Conservation (phyloP, 2,888 invertebrate genomes). For the Cheilosia variabilis region DNA sequence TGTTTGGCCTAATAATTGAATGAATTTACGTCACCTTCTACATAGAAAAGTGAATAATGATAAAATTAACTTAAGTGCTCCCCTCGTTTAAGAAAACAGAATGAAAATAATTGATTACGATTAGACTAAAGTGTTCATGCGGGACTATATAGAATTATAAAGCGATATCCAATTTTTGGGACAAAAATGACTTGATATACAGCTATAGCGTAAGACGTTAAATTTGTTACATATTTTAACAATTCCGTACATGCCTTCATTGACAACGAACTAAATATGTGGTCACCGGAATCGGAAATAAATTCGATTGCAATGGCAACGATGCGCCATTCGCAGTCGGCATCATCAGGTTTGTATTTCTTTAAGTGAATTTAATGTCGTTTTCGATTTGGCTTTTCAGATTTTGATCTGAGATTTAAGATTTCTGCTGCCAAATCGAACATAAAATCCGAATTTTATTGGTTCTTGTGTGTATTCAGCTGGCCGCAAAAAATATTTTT, state of each 20-base stretch:
- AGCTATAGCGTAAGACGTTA: not conserved
- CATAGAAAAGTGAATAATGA: slow-evolving; percentile 11
- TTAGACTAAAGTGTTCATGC: not conserved
- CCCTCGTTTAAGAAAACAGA: not conserved
- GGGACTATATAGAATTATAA: not conserved
- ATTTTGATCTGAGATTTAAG: no score
- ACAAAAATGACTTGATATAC: slow-evolving; percentile 62
- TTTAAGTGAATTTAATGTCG: slow-evolving; percentile 7
- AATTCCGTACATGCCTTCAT: slow-evolving; percentile 26
- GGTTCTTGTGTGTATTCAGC: no score
- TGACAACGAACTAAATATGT: slow-evolving; percentile 84
- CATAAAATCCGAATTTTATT: no score
- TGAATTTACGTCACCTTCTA: not conserved
- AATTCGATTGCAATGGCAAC: slow-evolving; percentile 93
- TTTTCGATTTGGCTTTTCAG: no score
- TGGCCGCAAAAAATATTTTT: no score
- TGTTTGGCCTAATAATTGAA: not conserved
- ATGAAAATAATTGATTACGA: not conserved
- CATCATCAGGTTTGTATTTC: slow-evolving; percentile 89
- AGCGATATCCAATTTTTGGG: slow-evolving; percentile 18
- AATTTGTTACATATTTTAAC: slow-evolving; percentile 1
- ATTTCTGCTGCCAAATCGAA: no score
- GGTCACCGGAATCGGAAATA: slow-evolving; percentile 90
- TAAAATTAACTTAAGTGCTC: slow-evolving; percentile 12
- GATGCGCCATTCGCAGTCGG: slow-evolving; percentile 88